These are phyloP conservation scores for Acanthopagrus latus DNA, from an alignment of 2,797 vertebrate genomes.

Conservation along the genomic window DNA sequence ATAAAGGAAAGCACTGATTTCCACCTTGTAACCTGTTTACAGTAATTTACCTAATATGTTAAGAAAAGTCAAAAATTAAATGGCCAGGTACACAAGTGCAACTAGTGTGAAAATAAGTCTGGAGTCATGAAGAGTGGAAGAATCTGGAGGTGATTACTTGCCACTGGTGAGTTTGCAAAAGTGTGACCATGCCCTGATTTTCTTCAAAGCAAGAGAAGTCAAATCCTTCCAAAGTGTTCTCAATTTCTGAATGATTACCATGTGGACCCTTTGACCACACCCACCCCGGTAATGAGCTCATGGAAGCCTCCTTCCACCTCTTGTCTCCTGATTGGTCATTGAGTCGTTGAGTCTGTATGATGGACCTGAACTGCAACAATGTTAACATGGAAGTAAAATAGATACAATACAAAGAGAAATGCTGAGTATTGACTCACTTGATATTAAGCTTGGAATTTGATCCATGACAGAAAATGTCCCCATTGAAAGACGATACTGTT, in stretches of 20 bases:
- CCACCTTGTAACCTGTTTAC: too few species aligned
- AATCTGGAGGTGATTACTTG: too few species aligned
- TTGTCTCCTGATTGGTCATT: slow-evolving; percentile 6
- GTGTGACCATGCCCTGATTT: too few species aligned
- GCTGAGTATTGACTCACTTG: background rate
- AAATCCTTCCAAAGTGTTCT: background rate
- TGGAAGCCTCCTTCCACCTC: slow-evolving; percentile 12
- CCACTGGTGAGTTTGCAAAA: too few species aligned
- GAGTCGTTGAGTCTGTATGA: background rate
- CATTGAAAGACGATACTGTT: background rate
- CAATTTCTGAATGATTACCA: slow-evolving; percentile 6
- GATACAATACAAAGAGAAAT: background rate
- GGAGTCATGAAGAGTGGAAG: too few species aligned
- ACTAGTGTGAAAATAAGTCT: too few species aligned
- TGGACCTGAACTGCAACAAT: background rate
- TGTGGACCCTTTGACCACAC: background rate
- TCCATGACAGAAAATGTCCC: background rate
- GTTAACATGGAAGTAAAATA: background rate
- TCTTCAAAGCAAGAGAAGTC: background rate
- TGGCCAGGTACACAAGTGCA: too few species aligned
- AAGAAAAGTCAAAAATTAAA: too few species aligned
- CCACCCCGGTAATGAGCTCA: background rate
- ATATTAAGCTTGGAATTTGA: slow-evolving; percentile 2
- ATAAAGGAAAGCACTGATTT: too few species aligned
- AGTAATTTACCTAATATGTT: too few species aligned